Conservation (phyloP, 2,888 invertebrate genomes). For the Ametastegia equiseti region DNA sequence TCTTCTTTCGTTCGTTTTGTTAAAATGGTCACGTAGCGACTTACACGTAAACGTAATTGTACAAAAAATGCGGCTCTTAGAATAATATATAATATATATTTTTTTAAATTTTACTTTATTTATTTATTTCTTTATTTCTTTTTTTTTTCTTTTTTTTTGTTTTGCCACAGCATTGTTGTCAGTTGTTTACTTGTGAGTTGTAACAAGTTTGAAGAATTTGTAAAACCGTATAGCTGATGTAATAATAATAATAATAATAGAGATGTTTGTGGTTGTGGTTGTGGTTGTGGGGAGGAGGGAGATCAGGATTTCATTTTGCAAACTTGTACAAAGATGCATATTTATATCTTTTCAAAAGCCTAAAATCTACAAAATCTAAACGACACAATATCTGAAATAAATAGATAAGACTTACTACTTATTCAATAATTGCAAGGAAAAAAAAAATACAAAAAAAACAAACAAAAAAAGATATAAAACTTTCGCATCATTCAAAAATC, state of each 20-base stretch:
- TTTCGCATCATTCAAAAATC: constrained; percentile 20
- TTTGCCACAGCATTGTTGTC: constrained; percentile 15
- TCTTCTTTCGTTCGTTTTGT: background rate
- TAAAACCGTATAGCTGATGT: constrained; percentile 9
- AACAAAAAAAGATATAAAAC: constrained; percentile 5
- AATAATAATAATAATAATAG: constrained; percentile 22
- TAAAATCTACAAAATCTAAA: constrained; percentile 20
- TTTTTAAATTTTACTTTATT: background rate
- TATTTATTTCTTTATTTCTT: background rate
- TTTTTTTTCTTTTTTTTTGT: background rate
- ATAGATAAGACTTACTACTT: constrained; percentile 20
- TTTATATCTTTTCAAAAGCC: background rate
- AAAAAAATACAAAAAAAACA: background rate
- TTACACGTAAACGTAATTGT: constrained; percentile 34
- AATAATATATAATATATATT: constrained; percentile 4
- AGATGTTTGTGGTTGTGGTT: too few species aligned
- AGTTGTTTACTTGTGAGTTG: constrained; percentile 17
- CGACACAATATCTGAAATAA: constrained; percentile 24
- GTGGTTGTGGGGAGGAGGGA: background rate
- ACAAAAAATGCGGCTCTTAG: constrained; percentile 40
- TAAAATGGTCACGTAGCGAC: constrained; percentile 28
- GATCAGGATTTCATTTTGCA: background rate
- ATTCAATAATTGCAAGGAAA: constrained; percentile 16
- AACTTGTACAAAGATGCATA: constrained; percentile 15
- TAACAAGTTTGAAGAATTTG: background rate